Percentiles rank a stretch among this genome's conserved stretches.
Conservation (phyloP, 2,888 invertebrate species). For the Omphaloscelis lunosa region DNA sequence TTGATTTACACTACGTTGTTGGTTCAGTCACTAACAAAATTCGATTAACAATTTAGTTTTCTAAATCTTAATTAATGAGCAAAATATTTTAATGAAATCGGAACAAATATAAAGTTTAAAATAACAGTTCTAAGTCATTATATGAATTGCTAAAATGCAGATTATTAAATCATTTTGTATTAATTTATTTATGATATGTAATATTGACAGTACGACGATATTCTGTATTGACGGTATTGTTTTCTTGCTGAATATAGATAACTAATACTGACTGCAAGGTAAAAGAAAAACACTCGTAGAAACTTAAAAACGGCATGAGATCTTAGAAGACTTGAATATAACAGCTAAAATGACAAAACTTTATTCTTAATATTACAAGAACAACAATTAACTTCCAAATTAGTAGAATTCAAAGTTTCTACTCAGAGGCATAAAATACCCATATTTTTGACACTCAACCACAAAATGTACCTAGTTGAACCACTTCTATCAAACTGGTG, state of each 20-base stretch:
- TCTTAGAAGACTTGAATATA: background rate
- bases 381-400: background rate
- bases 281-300: background rate
- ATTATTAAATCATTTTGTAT: background rate
- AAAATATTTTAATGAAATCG: background rate
- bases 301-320: background rate
- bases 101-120: background rate
- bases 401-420: background rate
- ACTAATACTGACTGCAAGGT: background rate
- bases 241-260: background rate
- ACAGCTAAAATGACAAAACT: background rate
- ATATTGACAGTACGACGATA: background rate
- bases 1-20: background rate
- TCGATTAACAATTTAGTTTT: background rate
- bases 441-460: constrained; percentile 21
- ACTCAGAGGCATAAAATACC: constrained; percentile 1
- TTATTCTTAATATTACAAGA: constrained; percentile 1
- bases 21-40: too few relatives aligned
- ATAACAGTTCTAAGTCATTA: background rate
- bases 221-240: too few relatives aligned
- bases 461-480: constrained; percentile 42
- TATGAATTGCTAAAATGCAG: background rate
- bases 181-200: background rate
- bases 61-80: background rate
- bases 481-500: constrained; percentile 52